These are phyloP conservation scores for Nesospiza acunhae DNA, from an alignment of 2,113 vertebrate species.

Conservation along the genomic window DNA sequence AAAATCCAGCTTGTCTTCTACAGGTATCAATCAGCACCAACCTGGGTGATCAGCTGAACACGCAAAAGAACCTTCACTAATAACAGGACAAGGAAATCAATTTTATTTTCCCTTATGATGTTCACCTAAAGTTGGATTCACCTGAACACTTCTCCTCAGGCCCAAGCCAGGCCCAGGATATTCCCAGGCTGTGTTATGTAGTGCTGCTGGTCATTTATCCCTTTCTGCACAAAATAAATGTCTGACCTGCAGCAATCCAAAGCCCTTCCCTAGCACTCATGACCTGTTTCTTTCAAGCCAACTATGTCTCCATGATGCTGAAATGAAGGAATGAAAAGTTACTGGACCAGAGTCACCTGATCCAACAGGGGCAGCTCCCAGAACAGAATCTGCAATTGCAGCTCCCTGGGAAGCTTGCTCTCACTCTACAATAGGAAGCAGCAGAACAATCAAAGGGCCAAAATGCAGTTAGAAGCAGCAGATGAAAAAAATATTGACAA, in stretches of 20 bases:
- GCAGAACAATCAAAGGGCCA: neutral
- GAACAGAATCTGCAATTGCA: neutral
- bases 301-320: neutral
- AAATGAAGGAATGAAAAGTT: neutral
- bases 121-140: neutral
- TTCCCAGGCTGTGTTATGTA: neutral
- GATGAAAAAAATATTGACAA: neutral
- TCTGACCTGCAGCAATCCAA: neutral
- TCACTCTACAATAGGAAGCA: neutral
- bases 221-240: neutral
- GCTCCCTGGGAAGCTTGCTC: neutral
- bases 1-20: neutral
- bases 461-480: neutral
- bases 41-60: neutral
- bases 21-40: neutral
- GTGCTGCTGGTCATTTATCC: neutral
- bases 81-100: neutral
- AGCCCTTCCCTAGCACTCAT: neutral
- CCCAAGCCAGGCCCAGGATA: neutral
- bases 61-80: neutral
- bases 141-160: neutral
- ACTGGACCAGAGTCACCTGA: neutral
- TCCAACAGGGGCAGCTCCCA: neutral
- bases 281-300: neutral
- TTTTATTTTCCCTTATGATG: neutral